Conservation (phyloP, 1,140 invertebrate genomes). For the Chrysopa pallens region DNA sequence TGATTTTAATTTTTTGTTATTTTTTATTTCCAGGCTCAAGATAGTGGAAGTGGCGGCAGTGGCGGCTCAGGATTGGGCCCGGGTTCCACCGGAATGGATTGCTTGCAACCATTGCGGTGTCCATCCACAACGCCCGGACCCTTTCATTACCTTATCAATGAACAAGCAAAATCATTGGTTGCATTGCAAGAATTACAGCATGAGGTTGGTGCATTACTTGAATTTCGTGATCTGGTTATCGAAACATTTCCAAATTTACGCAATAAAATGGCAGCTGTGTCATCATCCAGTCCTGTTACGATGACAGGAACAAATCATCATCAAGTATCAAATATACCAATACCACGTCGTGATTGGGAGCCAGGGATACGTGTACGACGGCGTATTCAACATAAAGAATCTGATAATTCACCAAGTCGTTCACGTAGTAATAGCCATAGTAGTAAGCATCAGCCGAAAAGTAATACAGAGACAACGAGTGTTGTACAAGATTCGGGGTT, state of each 20-base stretch:
- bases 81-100: conserved; percentile 47
- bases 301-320: conserved; percentile 10
- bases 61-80: conserved; percentile 14
- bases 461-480: conserved; percentile 31
- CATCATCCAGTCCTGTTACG: conserved; percentile 23
- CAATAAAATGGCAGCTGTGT: conserved; percentile 44
- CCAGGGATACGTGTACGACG: conserved; percentile 55
- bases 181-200: conserved; percentile 70
- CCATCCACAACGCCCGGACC: conserved; percentile 30
- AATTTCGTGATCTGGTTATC: conserved; percentile 80
- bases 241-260: conserved; percentile 77
- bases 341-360: conserved; percentile 43
- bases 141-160: conserved; percentile 61
- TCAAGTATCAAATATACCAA: conserved; percentile 16
- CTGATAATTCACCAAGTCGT: conserved; percentile 29
- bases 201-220: conserved; percentile 73
- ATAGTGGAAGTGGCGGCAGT: conserved; percentile 9
- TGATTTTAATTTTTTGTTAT: no score
- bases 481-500: conserved; percentile 71
- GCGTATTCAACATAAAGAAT: conserved; percentile 33
- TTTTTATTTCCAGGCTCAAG: conserved; percentile 9
- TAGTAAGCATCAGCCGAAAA: conserved; percentile 24
- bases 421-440: conserved; percentile 46
- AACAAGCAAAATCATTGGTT: conserved; percentile 63
- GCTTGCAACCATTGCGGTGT: conserved; percentile 39